Evolutionary conservation across 2,888 invertebrate genomes (phyloP).

Genomic region (Drosophila nr. fundita): DNA sequence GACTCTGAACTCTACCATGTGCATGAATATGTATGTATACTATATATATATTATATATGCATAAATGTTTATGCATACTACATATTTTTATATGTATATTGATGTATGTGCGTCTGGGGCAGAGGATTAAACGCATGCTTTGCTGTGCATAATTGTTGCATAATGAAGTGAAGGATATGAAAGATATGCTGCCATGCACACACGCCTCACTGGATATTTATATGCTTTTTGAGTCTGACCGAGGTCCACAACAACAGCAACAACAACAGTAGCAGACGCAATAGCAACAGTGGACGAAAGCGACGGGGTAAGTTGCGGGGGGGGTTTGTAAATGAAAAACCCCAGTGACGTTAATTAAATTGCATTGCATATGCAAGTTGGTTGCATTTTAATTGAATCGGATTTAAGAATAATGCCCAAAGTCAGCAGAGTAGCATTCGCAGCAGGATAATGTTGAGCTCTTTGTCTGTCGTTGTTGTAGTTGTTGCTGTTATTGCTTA

Average conservation of each 20-base stretch:
- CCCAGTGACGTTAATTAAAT: conserved; percentile 76
- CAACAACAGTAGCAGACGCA: not conserved
- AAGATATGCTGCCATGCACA: conserved; percentile 65
- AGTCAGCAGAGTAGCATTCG: conserved; percentile 57
- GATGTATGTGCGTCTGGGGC: conserved; percentile 56
- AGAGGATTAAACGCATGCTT: conserved; percentile 80
- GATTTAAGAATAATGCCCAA: conserved; percentile 78
- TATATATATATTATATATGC: not conserved
- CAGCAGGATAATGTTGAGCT: conserved; percentile 28
- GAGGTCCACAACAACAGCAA: conserved; percentile 3
- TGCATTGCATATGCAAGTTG: conserved; percentile 78
- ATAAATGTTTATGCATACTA: not conserved
- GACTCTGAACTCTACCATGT: conserved; percentile 27
- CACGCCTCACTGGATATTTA: conserved; percentile 73
- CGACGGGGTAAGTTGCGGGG: not conserved
- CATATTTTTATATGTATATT: not conserved
- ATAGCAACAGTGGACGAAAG: not conserved
- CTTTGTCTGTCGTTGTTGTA: conserved; percentile 15
- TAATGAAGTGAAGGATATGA: conserved; percentile 80
- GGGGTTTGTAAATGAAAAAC: conserved; percentile 58
- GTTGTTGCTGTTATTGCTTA: conserved; percentile 25
- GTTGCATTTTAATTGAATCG: conserved; percentile 77
- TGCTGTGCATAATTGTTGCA: conserved; percentile 80
- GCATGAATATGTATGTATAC: conserved; percentile 20
- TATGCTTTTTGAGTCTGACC: conserved; percentile 67